Evolutionary conservation across 2,797 vertebrate genomes (phyloP).

Genomic region (Aphelocoma californica): DNA sequence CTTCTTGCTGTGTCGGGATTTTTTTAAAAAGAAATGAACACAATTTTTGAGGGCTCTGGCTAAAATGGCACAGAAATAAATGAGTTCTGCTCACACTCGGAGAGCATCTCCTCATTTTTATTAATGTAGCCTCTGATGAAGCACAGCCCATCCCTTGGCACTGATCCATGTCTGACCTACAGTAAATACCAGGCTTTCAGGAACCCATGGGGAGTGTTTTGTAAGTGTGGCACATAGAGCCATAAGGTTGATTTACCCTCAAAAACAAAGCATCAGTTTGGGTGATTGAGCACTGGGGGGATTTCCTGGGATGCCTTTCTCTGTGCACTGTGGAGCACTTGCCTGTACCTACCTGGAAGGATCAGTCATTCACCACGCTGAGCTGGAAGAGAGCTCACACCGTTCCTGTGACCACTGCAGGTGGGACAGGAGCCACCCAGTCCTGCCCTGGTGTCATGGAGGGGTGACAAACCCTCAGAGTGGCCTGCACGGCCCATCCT

Average conservation of each 20-base stretch:
- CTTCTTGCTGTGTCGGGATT: not conserved
- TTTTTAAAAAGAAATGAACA: not conserved
- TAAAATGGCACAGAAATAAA: not conserved
- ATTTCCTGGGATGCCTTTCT: not conserved
- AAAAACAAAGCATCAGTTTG: not conserved
- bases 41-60: not conserved
- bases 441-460: not conserved
- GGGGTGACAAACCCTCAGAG: not conserved
- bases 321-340: not conserved
- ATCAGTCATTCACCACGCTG: not conserved
- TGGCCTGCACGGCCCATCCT: not conserved
- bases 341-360: not conserved
- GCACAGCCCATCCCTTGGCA: not conserved
- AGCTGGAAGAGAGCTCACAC: not conserved
- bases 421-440: not conserved
- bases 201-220: not conserved
- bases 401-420: not conserved
- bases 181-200: not conserved
- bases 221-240: not conserved
- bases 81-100: not conserved
- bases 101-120: not conserved
- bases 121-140: not conserved
- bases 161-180: not conserved
- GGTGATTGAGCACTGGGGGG: not conserved
- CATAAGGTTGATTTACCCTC: constrained; percentile 17